Conservation (phyloP, 2,888 invertebrate genomes). For the Octonoba sinensis region DNA sequence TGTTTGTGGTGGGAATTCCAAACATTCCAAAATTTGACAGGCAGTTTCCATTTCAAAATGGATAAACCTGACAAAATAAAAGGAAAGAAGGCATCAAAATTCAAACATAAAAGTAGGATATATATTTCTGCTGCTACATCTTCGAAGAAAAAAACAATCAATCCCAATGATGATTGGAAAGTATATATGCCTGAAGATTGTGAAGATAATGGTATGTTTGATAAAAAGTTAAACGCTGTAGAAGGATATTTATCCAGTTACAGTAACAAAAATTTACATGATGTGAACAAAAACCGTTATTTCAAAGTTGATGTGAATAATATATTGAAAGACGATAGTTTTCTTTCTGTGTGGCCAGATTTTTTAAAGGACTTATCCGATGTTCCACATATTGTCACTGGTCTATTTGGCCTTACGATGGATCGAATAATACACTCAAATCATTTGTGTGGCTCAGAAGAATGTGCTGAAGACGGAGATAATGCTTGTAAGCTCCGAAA, state of each 20-base stretch:
- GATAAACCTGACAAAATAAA: no score
- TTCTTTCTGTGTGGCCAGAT: slow-evolving; percentile 77
- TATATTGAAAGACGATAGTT: slow-evolving; percentile 68
- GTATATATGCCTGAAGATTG: slow-evolving; percentile 81
- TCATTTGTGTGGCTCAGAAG: slow-evolving; percentile 61
- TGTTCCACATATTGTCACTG: slow-evolving; percentile 79
- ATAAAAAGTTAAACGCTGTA: slow-evolving; percentile 73
- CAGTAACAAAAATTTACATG: slow-evolving; percentile 68
- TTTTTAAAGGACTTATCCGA: slow-evolving; percentile 78
- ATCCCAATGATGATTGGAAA: slow-evolving; percentile 76
- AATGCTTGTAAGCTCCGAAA: slow-evolving; percentile 58
- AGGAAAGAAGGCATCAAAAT: no score
- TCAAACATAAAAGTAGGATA: no score
- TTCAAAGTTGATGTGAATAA: slow-evolving; percentile 55
- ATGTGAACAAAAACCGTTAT: slow-evolving; percentile 69
- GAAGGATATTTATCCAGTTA: slow-evolving; percentile 75
- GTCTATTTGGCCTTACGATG: slow-evolving; percentile 83
- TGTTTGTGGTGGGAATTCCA: no score
- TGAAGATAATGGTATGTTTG: slow-evolving; percentile 35
- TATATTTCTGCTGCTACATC: no score
- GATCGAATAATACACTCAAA: slow-evolving; percentile 77
- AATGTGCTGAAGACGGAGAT: slow-evolving; percentile 34
- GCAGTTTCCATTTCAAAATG: no score
- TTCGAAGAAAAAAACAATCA: no score
- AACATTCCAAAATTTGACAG: no score